A percentile compares a stretch with the other conserved stretches of the same genome.
Conservation (phyloP, 2,113 vertebrate species). For the Strix uralensis region DNA sequence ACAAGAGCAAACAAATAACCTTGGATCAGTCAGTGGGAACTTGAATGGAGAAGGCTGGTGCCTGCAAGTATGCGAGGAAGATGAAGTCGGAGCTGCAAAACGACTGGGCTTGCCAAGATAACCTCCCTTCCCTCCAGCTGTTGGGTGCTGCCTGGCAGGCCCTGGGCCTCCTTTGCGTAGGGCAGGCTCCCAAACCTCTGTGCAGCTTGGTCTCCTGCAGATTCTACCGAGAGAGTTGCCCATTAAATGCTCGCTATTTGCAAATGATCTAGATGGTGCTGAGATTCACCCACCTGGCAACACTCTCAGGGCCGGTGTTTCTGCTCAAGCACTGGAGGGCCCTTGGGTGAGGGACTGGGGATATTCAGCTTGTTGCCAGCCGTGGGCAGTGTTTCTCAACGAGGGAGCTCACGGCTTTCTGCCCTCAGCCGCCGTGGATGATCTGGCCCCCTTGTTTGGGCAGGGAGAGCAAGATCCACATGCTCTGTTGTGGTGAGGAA, state of each 20-base stretch:
- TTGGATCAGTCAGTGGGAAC: background rate
- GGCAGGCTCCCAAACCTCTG: background rate
- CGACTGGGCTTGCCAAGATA: background rate
- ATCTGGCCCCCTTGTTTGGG: background rate
- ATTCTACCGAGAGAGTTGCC: background rate
- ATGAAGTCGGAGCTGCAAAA: background rate
- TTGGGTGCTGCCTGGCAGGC: background rate
- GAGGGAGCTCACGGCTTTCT: background rate
- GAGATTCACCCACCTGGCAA: background rate
- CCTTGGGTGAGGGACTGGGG: background rate
- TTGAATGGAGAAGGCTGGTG: background rate
- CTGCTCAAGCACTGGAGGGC: background rate
- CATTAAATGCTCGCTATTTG: background rate
- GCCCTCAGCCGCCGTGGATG: background rate
- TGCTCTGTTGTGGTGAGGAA: background rate
- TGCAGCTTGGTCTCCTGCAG: background rate
- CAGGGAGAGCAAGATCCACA: background rate
- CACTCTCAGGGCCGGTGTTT: accelerated
- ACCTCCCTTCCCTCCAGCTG: background rate
- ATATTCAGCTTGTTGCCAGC: background rate
- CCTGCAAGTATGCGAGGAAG: background rate
- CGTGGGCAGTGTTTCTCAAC: accelerated
- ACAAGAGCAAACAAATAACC: background rate
- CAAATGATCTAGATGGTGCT: background rate
- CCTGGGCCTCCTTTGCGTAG: background rate